phyloP scores from a whole-genome alignment of 1,140 invertebrate genomes.

The Drosophila pseudoobscura region DNA sequence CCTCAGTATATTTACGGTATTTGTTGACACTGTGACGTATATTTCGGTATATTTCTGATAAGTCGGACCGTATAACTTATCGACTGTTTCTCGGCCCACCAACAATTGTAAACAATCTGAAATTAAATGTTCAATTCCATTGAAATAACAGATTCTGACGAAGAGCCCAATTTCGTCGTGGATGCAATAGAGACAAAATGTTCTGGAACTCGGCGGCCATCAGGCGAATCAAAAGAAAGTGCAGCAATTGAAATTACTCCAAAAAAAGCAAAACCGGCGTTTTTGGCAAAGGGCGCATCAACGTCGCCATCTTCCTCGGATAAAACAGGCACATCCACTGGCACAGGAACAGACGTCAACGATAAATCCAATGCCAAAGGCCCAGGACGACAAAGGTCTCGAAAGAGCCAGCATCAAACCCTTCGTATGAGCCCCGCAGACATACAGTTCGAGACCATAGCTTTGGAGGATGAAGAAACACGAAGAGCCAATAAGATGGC shows the following conservation, averaged over 20 bases:
- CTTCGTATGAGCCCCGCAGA: conserved; percentile 49
- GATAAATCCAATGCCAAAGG: background rate
- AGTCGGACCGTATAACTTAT: too few relatives aligned
- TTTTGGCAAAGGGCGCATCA: background rate
- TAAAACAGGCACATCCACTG: conserved; percentile 6
- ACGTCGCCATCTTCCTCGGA: conserved; percentile 4
- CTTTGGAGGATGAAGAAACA: conserved; percentile 5
- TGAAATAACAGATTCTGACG: conserved; percentile 67
- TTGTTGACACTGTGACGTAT: too few relatives aligned
- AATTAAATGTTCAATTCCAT: conserved; percentile 27
- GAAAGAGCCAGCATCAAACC: conserved; percentile 57
- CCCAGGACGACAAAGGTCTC: conserved; percentile 33
- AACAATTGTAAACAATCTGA: too few relatives aligned
- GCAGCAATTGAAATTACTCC: conserved; percentile 21
- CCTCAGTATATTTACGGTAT: too few relatives aligned
- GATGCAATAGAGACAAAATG: conserved; percentile 3
- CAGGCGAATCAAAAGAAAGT: conserved; percentile 7
- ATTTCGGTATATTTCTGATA: too few relatives aligned
- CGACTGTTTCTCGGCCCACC: too few relatives aligned
- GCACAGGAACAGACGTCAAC: conserved; percentile 1
- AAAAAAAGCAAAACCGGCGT: background rate
- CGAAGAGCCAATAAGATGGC: conserved; percentile 1
- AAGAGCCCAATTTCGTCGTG: conserved; percentile 29
- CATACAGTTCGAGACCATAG: conserved; percentile 55
- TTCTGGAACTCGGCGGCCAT: conserved; percentile 1